These are phyloP conservation scores for Conus ventricosus DNA, from an alignment of 1,140 invertebrate species.

Conservation along the genomic window DNA sequence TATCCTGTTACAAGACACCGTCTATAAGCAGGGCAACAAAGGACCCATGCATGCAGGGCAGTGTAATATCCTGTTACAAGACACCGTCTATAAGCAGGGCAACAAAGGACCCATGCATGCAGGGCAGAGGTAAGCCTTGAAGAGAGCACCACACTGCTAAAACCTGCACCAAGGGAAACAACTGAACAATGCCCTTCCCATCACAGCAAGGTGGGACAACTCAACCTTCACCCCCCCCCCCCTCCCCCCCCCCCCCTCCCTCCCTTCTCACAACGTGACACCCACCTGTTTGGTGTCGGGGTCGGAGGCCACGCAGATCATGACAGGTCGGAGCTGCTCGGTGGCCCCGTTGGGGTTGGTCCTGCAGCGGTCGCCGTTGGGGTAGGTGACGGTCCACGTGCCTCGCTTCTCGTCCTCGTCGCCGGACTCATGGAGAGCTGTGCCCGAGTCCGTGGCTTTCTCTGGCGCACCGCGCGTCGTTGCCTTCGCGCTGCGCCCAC, in stretches of 20 bases:
- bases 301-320: slow-evolving; percentile 68
- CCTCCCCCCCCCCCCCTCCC: too few species aligned
- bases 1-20: too few species aligned
- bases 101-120: too few species aligned
- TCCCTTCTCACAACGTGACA: neutral
- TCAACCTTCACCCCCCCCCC: too few species aligned
- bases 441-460: slow-evolving; percentile 37
- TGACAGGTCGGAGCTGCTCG: slow-evolving; percentile 57
- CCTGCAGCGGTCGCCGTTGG: slow-evolving; percentile 63
- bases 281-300: slow-evolving; percentile 71
- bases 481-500: slow-evolving; percentile 13
- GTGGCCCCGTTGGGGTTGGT: slow-evolving; percentile 47
- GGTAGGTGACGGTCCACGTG: slow-evolving; percentile 67
- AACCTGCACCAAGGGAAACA: too few species aligned
- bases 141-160: too few species aligned
- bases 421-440: slow-evolving; percentile 31
- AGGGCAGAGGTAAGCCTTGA: too few species aligned
- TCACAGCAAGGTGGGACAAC: too few species aligned
- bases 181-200: too few species aligned
- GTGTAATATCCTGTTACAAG: neutral
- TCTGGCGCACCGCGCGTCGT: neutral
- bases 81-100: too few species aligned
- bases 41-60: too few species aligned
- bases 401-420: slow-evolving; percentile 51
- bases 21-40: too few species aligned